Evolutionary conservation across 2,888 invertebrate species (phyloP).

Genomic region (Heteromyza rotundicornis): DNA sequence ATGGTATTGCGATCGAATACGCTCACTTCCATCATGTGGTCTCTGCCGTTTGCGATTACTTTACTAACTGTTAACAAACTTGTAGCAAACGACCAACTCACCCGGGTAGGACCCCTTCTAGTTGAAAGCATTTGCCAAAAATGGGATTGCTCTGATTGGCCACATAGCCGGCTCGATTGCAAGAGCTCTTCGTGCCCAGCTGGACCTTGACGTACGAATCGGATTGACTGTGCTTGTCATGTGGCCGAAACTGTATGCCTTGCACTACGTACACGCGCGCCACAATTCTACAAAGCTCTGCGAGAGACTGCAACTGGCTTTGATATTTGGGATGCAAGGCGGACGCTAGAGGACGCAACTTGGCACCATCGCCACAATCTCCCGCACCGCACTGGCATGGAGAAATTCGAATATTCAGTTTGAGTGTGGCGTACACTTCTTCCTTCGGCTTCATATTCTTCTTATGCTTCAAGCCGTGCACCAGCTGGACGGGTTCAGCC

Average conservation of each 20-base stretch:
- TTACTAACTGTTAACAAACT: not conserved
- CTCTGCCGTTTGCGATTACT: constrained; percentile 55
- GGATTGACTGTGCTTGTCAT: constrained; percentile 73
- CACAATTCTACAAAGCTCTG: constrained; percentile 41
- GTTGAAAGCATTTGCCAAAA: constrained; percentile 74
- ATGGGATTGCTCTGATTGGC: constrained; percentile 80
- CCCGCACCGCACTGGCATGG: constrained; percentile 41
- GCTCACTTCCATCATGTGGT: constrained; percentile 75
- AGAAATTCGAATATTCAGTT: constrained; percentile 50
- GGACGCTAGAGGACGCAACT: constrained; percentile 35
- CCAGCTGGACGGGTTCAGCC: constrained; percentile 69
- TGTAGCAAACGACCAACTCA: constrained; percentile 21
- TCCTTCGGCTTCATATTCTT: constrained; percentile 56
- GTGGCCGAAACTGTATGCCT: constrained; percentile 74
- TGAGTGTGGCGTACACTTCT: constrained; percentile 61
- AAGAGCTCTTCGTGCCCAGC: constrained; percentile 70
- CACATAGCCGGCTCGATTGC: constrained; percentile 74
- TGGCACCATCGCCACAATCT: constrained; percentile 34
- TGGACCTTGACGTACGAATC: constrained; percentile 79
- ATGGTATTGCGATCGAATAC: constrained; percentile 78
- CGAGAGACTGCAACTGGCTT: constrained; percentile 36
- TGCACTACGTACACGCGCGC: constrained; percentile 80
- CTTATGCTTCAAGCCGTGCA: constrained; percentile 63
- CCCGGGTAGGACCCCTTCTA: constrained; percentile 54
- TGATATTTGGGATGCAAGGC: constrained; percentile 44